Base-by-base conservation (phyloP, 2,113 vertebrate species). In the Podiceps cristatus region DNA sequence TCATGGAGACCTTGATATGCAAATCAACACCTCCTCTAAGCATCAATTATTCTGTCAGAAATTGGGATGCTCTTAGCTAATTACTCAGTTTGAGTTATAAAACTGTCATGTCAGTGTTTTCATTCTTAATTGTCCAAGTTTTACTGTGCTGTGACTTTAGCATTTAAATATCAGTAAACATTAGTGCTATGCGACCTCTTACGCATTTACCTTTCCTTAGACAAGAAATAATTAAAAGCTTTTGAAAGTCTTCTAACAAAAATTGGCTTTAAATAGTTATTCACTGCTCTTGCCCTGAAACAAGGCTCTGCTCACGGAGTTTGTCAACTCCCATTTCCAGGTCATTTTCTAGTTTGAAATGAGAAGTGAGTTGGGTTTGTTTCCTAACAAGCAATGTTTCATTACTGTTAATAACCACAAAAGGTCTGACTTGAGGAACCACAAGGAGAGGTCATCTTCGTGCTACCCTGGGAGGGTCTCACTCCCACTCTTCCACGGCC, bases 381-480 rank as follows among this genome's bases (percentile, higher is more conserved):
- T 59, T 76, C 44, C 28, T 25, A 84, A 68, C 18, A 72, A 72
- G n/a, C 20, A 11, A 10, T 8, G 11, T 44, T 80, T 84, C 1
- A 0, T n/a, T 80, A 37, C 49, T 18, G 22, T 29, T 63, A 64
- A 62, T 22, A 72, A 76, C 6, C 25, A n/a, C 7, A 56, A 42
- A 5, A 40, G 33, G 7, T 7, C 55, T 69, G 81, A 23, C 25
- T 33, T 50, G 71, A 28, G 44, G 25, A 87, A 35, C 29, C 49
- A 50, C 0, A 3, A 0, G 29, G 20, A 77, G 33, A 62, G 25
- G 14, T n/a, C 6, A 3, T 28, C 2, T 1, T 42, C 5, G 4
- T 1, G 1, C 45, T 33, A 24, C 31, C 33, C 42, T 5, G 25
- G 20, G 40, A 55, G 8, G 14, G 17, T 22, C 12, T 72, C 3